Percentiles rank a stretch among this genome's conserved stretches.
phyloP scores from a whole-genome alignment of 2,797 vertebrate species.

The Clamator glandarius region DNA sequence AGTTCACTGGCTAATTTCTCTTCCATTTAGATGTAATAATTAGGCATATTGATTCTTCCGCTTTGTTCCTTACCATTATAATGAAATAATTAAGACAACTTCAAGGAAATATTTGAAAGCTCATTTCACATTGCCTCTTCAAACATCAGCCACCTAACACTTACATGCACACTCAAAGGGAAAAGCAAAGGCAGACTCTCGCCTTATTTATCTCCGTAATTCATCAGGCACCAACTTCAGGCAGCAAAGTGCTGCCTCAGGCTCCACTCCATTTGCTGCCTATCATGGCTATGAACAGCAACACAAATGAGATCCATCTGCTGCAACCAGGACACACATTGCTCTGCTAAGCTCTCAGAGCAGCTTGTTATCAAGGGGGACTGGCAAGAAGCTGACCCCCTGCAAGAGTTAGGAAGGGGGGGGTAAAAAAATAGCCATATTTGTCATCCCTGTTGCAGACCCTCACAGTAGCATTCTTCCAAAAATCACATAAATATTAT shows the following conservation, averaged over 20 bases:
- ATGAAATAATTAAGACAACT: conserved; percentile 69
- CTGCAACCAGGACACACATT: background rate
- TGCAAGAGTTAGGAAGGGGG: background rate
- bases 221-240: conserved; percentile 52
- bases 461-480: background rate
- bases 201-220: background rate
- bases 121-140: conserved; percentile 52
- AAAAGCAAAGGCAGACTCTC: background rate
- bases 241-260: conserved; percentile 48
- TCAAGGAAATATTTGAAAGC: conserved; percentile 68
- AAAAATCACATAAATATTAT: background rate
- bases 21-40: conserved; percentile 80
- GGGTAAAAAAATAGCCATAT: background rate
- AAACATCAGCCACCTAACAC: conserved; percentile 32
- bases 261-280: conserved; percentile 54
- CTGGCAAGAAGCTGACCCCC: background rate
- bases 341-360: background rate
- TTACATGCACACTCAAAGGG: background rate
- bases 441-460: background rate
- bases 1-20: conserved; percentile 75
- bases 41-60: conserved; percentile 70
- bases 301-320: conserved; percentile 33
- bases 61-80: conserved; percentile 71
- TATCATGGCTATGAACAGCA: conserved; percentile 8
- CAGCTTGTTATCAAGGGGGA: background rate